phyloP scores from a whole-genome alignment of 92 coral and sea anemone genomes.

The Phenganax subtilis region DNA sequence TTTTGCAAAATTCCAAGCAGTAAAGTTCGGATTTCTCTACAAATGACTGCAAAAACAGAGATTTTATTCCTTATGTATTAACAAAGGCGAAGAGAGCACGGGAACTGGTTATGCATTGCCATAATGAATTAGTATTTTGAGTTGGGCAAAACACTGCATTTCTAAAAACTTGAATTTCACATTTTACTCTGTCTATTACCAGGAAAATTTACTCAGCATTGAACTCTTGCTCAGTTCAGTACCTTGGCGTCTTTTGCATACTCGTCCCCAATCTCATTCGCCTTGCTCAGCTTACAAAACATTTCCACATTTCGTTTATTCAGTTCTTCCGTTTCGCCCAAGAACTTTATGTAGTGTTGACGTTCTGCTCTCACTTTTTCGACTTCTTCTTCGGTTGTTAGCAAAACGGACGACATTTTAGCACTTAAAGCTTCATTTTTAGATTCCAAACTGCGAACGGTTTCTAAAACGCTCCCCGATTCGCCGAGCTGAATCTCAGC shows the following conservation, averaged over 20 bases:
- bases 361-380: constrained; percentile 16
- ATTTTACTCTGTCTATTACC: no score
- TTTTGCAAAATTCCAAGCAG: not conserved
- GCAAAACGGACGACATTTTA: constrained; percentile 28
- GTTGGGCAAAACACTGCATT: no score
- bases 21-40: constrained; percentile 13
- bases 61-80: no score
- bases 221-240: not conserved
- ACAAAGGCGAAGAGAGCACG: no score
- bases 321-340: constrained; percentile 6
- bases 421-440: constrained; percentile 31
- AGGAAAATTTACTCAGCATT: no score
- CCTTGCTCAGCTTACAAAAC: not conserved
- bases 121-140: no score
- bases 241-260: constrained; percentile 3
- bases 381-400: constrained; percentile 33
- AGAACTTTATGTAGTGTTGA: constrained; percentile 11
- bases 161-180: no score
- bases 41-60: not conserved
- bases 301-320: constrained; percentile 23
- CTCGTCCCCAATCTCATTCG: not conserved
- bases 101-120: no score
- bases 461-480: constrained; percentile 31
- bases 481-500: constrained; percentile 36
- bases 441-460: constrained; percentile 24